phyloP scores from a whole-genome alignment of 2,797 vertebrate species.

The Pangasius sanitwongsei region DNA sequence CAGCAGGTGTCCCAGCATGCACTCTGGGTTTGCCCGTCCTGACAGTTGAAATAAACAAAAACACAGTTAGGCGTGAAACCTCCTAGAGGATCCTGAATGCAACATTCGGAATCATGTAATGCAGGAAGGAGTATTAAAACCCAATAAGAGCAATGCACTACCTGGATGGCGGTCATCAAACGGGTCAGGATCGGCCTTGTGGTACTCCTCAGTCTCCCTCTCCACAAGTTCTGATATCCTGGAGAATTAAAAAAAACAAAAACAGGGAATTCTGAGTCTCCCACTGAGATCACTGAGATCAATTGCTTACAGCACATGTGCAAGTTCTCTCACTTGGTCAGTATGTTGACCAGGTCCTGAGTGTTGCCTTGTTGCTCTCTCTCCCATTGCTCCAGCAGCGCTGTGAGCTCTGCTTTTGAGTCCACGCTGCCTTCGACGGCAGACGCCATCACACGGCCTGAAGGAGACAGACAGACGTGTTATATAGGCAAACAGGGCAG shows the following conservation, averaged over 20 bases:
- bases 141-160: slow-evolving; percentile 56
- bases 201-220: slow-evolving; percentile 97
- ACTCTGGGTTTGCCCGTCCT: slow-evolving; percentile 98
- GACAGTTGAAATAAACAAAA: slow-evolving; percentile 51
- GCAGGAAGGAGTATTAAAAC: neutral
- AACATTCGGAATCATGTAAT: neutral
- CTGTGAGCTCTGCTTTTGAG: slow-evolving; percentile 96
- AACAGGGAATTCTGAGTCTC: neutral
- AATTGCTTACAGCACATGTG: neutral
- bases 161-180: slow-evolving; percentile 99
- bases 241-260: slow-evolving; percentile 9
- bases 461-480: neutral
- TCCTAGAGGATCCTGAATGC: neutral
- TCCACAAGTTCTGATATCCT: slow-evolving; percentile 98
- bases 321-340: slow-evolving; percentile 85
- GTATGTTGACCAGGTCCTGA: slow-evolving; percentile 89
- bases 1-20: slow-evolving; percentile 93
- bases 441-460: slow-evolving; percentile 73
- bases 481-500: neutral
- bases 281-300: neutral
- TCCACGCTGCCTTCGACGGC: slow-evolving; percentile 82
- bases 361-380: slow-evolving; percentile 90
- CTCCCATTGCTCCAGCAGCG: slow-evolving; percentile 97
- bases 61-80: neutral
- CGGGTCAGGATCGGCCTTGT: slow-evolving; percentile 96